Evolutionary conservation across 2,888 invertebrate species (phyloP), one percentile per base, ranked within the genome.

Genomic region (Drosophila rellima): DNA sequence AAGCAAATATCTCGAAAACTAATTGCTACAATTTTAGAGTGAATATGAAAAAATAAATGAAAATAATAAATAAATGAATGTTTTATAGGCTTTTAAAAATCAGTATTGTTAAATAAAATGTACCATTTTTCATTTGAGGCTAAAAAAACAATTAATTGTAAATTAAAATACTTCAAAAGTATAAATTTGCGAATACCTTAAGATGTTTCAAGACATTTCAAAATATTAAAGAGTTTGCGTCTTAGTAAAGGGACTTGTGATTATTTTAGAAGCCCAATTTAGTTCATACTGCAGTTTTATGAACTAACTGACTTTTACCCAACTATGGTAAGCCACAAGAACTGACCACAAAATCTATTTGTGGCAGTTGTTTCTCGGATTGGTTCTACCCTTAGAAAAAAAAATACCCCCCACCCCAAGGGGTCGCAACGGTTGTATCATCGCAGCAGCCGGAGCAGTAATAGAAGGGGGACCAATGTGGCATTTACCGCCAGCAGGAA

Each of bases 261-360:
- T 17, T 17, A 15, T 17, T 33, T 42, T 26, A 26, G 17, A 35
- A 10, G 18, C 33, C 18, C 8, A 3, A 15, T 39, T 40, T 50
- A 40, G 7, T 18, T 13, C 11, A 15, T 31, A 17, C 6, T 29
- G 13, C 26, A 39, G 29, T 45, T 23, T 55, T 23, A 31, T 7
- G 26, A 77, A 51, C 37, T 67, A 44, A 31, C 31, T 33, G 11
- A 35, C 44, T 56, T 44, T 48, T 44, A 37, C 47, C 37, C 47
- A 48, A 61, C 61, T 62, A 44, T 70, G 57, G 20, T 64, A 62
- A 80, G 57, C 87, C 84, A 56, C 69, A 78, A 68, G 70, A 73
- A 70, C 45, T 88, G 88, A 83, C 83, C 83, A 67, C 83, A 88
- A 78, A 80, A 78, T 82, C 69, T 66, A 57, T 76, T 62, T 66